These are phyloP conservation scores for Tiaroga cobitis DNA, from an alignment of 2,797 vertebrate species.

Conservation along the genomic window DNA sequence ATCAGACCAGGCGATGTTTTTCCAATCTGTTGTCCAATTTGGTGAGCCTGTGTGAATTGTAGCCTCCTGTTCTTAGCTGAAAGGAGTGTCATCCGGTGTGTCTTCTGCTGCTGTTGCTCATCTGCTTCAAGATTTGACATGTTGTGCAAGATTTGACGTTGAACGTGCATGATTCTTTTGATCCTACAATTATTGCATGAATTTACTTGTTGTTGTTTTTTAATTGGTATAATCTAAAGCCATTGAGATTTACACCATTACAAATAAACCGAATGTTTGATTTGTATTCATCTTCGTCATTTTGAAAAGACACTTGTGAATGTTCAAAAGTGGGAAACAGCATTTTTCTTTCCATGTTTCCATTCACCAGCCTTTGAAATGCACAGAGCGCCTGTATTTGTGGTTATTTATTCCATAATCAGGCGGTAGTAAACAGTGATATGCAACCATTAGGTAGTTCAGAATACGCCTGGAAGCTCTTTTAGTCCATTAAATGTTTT, in stretches of 20 bases:
- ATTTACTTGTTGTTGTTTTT: neutral
- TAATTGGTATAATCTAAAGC: neutral
- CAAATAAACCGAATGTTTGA: neutral
- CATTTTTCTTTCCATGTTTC: neutral
- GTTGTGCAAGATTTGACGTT: too few relatives aligned
- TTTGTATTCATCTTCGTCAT: neutral
- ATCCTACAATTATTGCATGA: neutral
- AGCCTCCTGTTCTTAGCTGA: too few relatives aligned
- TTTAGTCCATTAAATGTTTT: constrained; percentile 23
- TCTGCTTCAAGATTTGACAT: too few relatives aligned
- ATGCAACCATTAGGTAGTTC: constrained; percentile 29
- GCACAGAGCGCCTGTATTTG: constrained; percentile 7
- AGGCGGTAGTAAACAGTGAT: constrained; percentile 19
- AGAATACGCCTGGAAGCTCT: constrained; percentile 16
- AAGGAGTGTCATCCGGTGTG: too few relatives aligned
- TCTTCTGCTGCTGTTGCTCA: too few relatives aligned
- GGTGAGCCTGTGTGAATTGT: too few relatives aligned
- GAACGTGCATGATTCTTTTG: neutral
- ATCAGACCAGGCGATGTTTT: too few relatives aligned
- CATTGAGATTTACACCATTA: neutral
- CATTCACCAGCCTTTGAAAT: constrained; percentile 38
- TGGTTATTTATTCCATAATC: constrained; percentile 25
- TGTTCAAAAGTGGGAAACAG: neutral
- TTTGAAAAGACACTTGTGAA: constrained; percentile 14
- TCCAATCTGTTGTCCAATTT: too few relatives aligned